A percentile compares a stretch with the other conserved stretches of the same genome.
phyloP scores from a whole-genome alignment of 2,888 invertebrate species.

The Orchestes rusci region DNA sequence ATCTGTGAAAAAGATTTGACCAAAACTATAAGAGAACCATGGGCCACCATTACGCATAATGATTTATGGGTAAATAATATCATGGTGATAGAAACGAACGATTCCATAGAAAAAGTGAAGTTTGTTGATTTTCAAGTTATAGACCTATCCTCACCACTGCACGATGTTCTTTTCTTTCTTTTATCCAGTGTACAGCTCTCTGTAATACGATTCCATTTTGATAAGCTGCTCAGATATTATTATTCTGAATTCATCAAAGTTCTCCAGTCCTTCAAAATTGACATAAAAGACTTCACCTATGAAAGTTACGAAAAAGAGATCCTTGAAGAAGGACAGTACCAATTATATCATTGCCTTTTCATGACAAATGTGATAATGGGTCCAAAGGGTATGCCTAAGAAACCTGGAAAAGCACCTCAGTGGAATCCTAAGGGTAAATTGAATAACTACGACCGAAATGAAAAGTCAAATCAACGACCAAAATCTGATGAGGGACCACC shows the following conservation, averaged over 20 bases:
- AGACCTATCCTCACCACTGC: constrained; percentile 45
- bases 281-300: constrained; percentile 38
- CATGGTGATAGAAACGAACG: constrained; percentile 43
- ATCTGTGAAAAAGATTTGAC: constrained; percentile 4
- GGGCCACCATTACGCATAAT: constrained; percentile 47
- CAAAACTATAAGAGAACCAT: constrained; percentile 30
- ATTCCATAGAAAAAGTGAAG: constrained; percentile 35
- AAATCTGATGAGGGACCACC: neutral
- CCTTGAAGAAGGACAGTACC: constrained; percentile 34
- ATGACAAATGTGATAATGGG: constrained; percentile 34
- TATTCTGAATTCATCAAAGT: constrained; percentile 43
- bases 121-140: constrained; percentile 53
- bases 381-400: constrained; percentile 11
- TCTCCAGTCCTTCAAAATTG: constrained; percentile 35
- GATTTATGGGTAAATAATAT: constrained; percentile 56
- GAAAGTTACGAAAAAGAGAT: constrained; percentile 41
- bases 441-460: neutral
- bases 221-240: constrained; percentile 46
- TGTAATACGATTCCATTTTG: constrained; percentile 40
- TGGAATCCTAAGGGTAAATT: constrained; percentile 10
- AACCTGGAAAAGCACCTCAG: constrained; percentile 8
- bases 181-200: constrained; percentile 44
- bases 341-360: constrained; percentile 41
- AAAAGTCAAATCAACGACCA: neutral
- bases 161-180: constrained; percentile 50